These are phyloP conservation scores for Lophotriccus pileatus DNA, from an alignment of 2,797 vertebrate genomes.

Conservation along the genomic window DNA sequence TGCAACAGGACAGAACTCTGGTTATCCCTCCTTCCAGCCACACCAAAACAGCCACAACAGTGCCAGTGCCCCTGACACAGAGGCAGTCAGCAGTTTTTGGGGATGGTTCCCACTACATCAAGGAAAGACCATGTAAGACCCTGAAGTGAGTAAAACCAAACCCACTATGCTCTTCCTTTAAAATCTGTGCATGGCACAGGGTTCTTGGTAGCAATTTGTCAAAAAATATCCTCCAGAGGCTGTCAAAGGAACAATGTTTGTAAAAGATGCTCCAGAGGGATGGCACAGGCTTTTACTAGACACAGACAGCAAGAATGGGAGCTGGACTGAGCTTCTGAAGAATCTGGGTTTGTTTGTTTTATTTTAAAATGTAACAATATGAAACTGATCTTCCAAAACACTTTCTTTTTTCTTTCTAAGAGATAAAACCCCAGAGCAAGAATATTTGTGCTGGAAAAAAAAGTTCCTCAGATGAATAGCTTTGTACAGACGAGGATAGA, in stretches of 20 bases:
- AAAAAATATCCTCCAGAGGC: neutral
- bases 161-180: neutral
- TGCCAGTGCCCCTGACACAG: neutral
- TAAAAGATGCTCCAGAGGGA: neutral
- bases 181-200: neutral
- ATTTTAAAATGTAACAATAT: conserved; percentile 25
- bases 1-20: neutral
- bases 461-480: neutral
- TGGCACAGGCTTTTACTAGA: neutral
- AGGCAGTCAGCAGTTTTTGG: neutral
- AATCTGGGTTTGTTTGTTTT: conserved; percentile 28
- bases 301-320: neutral
- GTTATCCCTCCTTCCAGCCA: neutral
- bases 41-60: neutral
- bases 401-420: conserved; percentile 24
- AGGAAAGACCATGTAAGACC: neutral
- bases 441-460: conserved; percentile 6
- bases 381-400: conserved; percentile 47
- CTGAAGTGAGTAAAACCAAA: neutral
- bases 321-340: conserved; percentile 5
- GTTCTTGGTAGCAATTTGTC: neutral
- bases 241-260: conserved; percentile 1
- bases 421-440: conserved; percentile 35
- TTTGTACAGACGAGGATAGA: conserved; percentile 6
- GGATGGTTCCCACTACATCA: neutral